phyloP scores from a whole-genome alignment of 1,140 invertebrate species.

The Psilanteris sp. region DNA sequence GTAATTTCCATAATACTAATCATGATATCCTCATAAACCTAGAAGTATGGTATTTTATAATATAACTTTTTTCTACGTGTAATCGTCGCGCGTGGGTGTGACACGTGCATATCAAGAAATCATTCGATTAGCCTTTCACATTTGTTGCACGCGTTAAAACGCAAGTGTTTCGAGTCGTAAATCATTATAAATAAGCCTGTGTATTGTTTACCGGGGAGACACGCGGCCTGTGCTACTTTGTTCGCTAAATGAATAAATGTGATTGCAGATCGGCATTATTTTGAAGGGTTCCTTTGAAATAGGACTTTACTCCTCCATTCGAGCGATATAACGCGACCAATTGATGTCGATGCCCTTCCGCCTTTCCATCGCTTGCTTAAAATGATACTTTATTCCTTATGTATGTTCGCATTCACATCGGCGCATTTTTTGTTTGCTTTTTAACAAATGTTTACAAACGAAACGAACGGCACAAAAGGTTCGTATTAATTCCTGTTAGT shows the following conservation, averaged over 20 bases:
- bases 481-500: too few species aligned
- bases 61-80: too few species aligned
- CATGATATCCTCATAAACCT: too few species aligned
- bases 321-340: constrained; percentile 43
- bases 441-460: too few species aligned
- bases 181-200: constrained; percentile 39
- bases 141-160: constrained; percentile 21
- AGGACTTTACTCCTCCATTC: constrained; percentile 31
- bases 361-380: constrained; percentile 41
- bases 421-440: too few species aligned
- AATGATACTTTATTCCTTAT: too few species aligned
- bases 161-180: constrained; percentile 19
- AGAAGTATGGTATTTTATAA: too few species aligned
- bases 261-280: constrained; percentile 40
- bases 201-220: constrained; percentile 43
- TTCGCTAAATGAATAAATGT: constrained; percentile 26
- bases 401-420: too few species aligned
- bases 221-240: constrained; percentile 48
- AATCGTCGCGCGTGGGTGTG: constrained; percentile 33
- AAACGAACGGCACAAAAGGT: too few species aligned
- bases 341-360: constrained; percentile 50
- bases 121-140: constrained; percentile 38
- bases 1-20: too few species aligned
- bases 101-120: constrained; percentile 33
- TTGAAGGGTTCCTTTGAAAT: constrained; percentile 29